These are phyloP conservation scores for Eulemur coronatus DNA, from an alignment of 2,797 vertebrate genomes.

Conservation along the genomic window DNA sequence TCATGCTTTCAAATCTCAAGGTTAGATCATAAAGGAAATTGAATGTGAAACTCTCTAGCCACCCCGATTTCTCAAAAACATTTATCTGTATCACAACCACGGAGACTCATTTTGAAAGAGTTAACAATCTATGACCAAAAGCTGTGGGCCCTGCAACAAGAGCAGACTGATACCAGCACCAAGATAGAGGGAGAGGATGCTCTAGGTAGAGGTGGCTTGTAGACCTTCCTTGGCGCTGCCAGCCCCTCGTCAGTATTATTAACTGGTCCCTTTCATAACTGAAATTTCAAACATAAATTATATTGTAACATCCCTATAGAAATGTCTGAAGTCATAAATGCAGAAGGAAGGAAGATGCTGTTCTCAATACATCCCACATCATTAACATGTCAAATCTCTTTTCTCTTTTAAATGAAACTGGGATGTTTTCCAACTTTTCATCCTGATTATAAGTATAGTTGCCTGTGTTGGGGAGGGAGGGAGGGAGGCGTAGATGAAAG, in stretches of 20 bases:
- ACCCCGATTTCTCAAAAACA: conserved; percentile 7
- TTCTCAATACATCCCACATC: conserved; percentile 46
- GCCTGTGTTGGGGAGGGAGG: background rate
- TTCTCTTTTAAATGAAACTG: conserved; percentile 47
- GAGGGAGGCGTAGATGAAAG: conserved; percentile 54
- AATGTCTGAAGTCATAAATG: conserved; percentile 51
- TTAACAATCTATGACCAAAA: background rate
- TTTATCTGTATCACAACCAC: background rate
- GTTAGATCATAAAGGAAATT: conserved; percentile 56
- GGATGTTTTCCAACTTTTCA: conserved; percentile 68
- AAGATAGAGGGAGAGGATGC: too few species aligned
- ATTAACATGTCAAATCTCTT: conserved; percentile 58
- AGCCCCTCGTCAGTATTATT: background rate
- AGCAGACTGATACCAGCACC: background rate
- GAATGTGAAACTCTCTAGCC: background rate
- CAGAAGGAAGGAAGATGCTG: conserved; percentile 35
- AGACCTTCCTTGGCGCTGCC: background rate
- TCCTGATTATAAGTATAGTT: conserved; percentile 27
- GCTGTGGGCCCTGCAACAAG: background rate
- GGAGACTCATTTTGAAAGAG: background rate
- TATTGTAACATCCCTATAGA: background rate
- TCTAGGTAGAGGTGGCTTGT: background rate
- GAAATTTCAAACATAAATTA: conserved; percentile 55
- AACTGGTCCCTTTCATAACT: conserved; percentile 30
- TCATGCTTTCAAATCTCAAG: conserved; percentile 1